Evolutionary conservation across 2,888 invertebrate genomes (phyloP), one percentile per base, ranked within the genome.

Genomic region (Scaptomyza polygonia): DNA sequence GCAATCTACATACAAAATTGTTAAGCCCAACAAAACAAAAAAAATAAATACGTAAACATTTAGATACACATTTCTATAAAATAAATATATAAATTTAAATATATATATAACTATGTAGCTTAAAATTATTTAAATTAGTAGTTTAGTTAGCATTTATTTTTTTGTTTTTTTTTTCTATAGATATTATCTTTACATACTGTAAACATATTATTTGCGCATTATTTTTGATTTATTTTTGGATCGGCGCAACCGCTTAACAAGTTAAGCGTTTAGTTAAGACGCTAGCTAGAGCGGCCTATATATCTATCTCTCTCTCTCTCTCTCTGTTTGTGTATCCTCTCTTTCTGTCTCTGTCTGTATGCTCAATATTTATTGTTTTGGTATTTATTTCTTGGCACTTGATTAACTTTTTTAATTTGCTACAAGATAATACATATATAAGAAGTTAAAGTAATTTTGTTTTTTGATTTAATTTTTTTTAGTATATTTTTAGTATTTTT

Each of bases 1-100:
- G 68, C 81, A 68, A 74, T 51, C 64, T 64, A 77, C 67, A 72
- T 77, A 56, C 44, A 57, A 71, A 72, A 67, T 59, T 66, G 51
- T 71, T 54, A 40, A 71, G 66, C 57, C 71, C 70, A 63, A 70
- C 42, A 43, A 43, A 59, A 52, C 52, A 25, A 43, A 27, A 8
- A 34, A 21, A 67, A 34, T 44, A 34, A n/a, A 9, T 9, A 5
- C n/a, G 34, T 54, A 56, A 49, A 49, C 74, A 61, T 61, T 70
- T 70, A 47, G 54, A 56, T 30, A 57, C 52, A 64, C 70, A 58
- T 57, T 71, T 70, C 51, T 64, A 29, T 43, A 52, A 49, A 39
- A 34, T 44, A 43, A 36, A 52, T 54, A 34, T 39, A 55, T 45
- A 55, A n/a, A n/a, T n/a, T n/a, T 42, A 53, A 30, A 49, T 29